Conservation (phyloP, 2,888 invertebrate species). For the Apodemia mormo region DNA sequence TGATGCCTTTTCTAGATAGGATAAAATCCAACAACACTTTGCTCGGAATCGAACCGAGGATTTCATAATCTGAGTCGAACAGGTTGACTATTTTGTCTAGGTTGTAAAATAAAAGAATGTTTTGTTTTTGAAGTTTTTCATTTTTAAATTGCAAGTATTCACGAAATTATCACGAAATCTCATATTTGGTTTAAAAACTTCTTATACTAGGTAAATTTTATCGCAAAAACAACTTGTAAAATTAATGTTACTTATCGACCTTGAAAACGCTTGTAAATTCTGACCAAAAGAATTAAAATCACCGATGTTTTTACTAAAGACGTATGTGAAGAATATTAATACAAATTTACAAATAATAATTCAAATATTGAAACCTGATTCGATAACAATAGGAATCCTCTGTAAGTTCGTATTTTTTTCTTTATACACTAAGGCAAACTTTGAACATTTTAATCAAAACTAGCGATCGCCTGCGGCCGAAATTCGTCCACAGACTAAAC, state of each 20-base stretch:
- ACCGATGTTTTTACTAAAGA: background rate
- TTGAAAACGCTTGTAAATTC: background rate
- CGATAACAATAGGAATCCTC: background rate
- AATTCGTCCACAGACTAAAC: no score
- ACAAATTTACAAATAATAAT: background rate
- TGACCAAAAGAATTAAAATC: background rate
- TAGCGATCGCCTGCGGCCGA: no score
- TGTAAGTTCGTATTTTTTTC: background rate
- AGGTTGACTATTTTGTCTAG: no score
- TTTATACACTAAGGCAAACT: background rate
- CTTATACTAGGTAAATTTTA: background rate
- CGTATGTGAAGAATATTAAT: background rate
- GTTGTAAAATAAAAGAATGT: no score
- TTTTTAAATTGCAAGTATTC: no score
- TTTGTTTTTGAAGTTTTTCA: no score
- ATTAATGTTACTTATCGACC: slow-evolving; percentile 5
- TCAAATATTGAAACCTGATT: background rate
- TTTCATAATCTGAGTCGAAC: no score
- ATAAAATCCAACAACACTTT: no score
- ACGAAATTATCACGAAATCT: background rate
- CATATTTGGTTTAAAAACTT: background rate
- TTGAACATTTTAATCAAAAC: background rate
- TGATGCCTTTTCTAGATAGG: no score
- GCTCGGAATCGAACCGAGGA: no score
- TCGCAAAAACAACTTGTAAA: background rate